Percentiles rank a stretch among this genome's conserved stretches.
Evolutionary conservation across 2,888 invertebrate genomes (phyloP).

Genomic region (Pyrocoelia pectoralis): DNA sequence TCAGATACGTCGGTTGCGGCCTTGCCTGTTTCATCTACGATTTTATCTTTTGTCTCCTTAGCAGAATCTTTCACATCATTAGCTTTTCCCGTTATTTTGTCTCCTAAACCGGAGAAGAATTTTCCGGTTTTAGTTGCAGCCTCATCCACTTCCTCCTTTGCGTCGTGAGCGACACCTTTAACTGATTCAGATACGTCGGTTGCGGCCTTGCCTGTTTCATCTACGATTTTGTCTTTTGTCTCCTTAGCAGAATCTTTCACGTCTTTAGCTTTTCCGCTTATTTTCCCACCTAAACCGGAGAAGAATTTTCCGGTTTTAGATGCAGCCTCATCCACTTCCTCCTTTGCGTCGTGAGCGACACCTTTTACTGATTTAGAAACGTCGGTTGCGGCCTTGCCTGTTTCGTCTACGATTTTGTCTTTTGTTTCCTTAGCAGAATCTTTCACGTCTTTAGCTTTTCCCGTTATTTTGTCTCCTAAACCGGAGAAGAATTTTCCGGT

Average conservation of each 20-base stretch:
- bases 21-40: slow-evolving; percentile 42
- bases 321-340: slow-evolving; percentile 10
- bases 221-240: slow-evolving; percentile 16
- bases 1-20: too few species aligned
- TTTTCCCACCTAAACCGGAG: slow-evolving; percentile 28
- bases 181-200: slow-evolving; percentile 8
- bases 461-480: slow-evolving; percentile 31
- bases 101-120: slow-evolving; percentile 34
- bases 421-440: slow-evolving; percentile 26
- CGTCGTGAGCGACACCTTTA: slow-evolving; percentile 26
- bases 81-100: slow-evolving; percentile 30
- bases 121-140: slow-evolving; percentile 30
- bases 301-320: slow-evolving; percentile 36
- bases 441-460: slow-evolving; percentile 24
- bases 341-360: slow-evolving; percentile 21
- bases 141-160: slow-evolving; percentile 16
- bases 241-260: background rate
- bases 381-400: slow-evolving; percentile 38
- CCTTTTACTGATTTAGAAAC: slow-evolving; percentile 38
- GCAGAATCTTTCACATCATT: slow-evolving; percentile 18
- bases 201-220: background rate
- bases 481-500: slow-evolving; percentile 35
- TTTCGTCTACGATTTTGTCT: slow-evolving; percentile 42
- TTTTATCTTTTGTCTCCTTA: slow-evolving; percentile 38
- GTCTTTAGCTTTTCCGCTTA: slow-evolving; percentile 29